These are phyloP conservation scores for Melanostoma scalare DNA, from an alignment of 2,888 invertebrate species.

Conservation along the genomic window DNA sequence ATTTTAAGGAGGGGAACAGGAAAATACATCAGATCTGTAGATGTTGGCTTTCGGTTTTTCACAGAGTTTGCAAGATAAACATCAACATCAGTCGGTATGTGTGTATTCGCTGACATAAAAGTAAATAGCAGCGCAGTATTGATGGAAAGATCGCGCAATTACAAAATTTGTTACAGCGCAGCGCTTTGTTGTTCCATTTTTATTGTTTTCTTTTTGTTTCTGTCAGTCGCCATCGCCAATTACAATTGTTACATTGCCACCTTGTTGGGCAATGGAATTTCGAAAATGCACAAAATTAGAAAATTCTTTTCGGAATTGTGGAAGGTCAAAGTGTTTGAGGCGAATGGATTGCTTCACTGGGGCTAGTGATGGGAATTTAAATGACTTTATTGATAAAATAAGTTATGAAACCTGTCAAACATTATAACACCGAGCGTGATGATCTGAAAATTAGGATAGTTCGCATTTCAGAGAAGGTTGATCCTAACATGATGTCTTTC, in stretches of 20 bases:
- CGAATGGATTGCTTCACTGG: not conserved
- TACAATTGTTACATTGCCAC: constrained; percentile 6
- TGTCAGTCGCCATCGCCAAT: constrained; percentile 9
- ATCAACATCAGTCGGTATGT: constrained; percentile 38
- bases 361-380: too few species aligned
- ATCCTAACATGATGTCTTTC: too few species aligned
- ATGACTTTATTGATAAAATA: too few species aligned
- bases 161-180: constrained; percentile 14
- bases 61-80: constrained; percentile 56
- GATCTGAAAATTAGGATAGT: too few species aligned
- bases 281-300: constrained; percentile 37
- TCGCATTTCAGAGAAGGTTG: too few species aligned
- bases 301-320: constrained; percentile 20
- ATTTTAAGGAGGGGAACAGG: not conserved
- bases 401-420: too few species aligned
- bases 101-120: constrained; percentile 46
- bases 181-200: not conserved
- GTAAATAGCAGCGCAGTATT: constrained; percentile 47
- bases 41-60: constrained; percentile 53
- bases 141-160: constrained; percentile 54
- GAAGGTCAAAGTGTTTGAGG: not conserved
- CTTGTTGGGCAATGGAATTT: constrained; percentile 41
- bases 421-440: too few species aligned
- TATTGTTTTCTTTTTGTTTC: constrained; percentile 26
- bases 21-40: constrained; percentile 31